Evolutionary conservation across 2,113 vertebrate species (phyloP), one percentile per base, ranked within the genome.

Genomic region (Prinia subflava): DNA sequence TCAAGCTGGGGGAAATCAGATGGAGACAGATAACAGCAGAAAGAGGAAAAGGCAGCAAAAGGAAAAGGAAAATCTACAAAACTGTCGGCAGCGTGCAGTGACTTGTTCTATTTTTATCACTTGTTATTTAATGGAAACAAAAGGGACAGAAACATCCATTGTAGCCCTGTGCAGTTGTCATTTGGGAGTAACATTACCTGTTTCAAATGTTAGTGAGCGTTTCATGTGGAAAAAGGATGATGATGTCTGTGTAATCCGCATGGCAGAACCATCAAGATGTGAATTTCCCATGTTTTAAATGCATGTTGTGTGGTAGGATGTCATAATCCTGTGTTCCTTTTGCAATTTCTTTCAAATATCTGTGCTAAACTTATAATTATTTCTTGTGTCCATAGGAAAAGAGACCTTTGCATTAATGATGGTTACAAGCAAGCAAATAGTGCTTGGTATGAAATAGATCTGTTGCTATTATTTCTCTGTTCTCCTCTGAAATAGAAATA

Each of bases 1-100:
- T 84, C 41, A 19, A 77, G 63, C 46, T 71, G 42, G 62, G 8
- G 13, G 62, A 68, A 74, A 71, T 15, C 41, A 28, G 42, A 35
- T 50, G 77, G 50, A 71, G 59, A 50, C 63, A 79, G 69, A 69
- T 60, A 64, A 83, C 90, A 94, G 69, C 47, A 76, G 82, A 47
- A 89, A 35, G n/a, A 59, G 39, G 84, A 44, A 82, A 84, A 69
- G 46, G 49, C 87, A 94, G 76, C 42, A 89, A 83, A 83, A 87
- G 91, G 83, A 83, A 83, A 77, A 47, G 31, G 46, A 77, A 96
- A 96, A 95, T 50, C 85, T 60, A 31, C 89, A 46, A 76, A 90
- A 78, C 56, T 64, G 87, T 41, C 46, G 15, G 57, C 80, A 14
- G 53, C 12, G 5, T 69, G 71, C 39, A 18, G 21, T n/a, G 50